Evolutionary conservation across 2,797 vertebrate species (phyloP).

Genomic region (Carcharodon carcharias): DNA sequence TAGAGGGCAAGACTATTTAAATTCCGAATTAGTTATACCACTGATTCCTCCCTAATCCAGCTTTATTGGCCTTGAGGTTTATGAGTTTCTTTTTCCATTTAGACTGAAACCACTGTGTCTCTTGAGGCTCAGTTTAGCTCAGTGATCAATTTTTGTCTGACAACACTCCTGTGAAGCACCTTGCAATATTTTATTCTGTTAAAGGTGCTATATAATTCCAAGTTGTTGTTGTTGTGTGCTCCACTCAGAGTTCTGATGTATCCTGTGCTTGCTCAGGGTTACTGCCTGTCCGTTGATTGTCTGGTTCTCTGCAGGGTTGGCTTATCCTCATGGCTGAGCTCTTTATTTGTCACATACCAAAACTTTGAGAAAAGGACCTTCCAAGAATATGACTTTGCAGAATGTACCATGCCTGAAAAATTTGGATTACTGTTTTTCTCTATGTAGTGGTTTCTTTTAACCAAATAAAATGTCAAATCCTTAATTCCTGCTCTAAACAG

Average conservation of each 20-base stretch:
- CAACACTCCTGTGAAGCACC: background rate
- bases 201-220: background rate
- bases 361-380: background rate
- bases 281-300: background rate
- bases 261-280: background rate
- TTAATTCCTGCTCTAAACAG: background rate
- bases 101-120: background rate
- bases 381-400: background rate
- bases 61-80: background rate
- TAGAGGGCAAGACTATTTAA: background rate
- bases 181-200: background rate
- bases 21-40: background rate
- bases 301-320: background rate
- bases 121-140: background rate
- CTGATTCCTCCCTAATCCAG: background rate
- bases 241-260: background rate
- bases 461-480: background rate
- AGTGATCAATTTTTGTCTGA: background rate
- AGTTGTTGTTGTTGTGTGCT: background rate
- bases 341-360: background rate
- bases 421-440: background rate
- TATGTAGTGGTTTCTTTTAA: background rate
- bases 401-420: background rate
- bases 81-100: background rate
- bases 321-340: background rate